A percentile compares a stretch with the other conserved stretches of the same genome.
Conservation (phyloP, 2,797 vertebrate genomes). For the Sparus aurata region DNA sequence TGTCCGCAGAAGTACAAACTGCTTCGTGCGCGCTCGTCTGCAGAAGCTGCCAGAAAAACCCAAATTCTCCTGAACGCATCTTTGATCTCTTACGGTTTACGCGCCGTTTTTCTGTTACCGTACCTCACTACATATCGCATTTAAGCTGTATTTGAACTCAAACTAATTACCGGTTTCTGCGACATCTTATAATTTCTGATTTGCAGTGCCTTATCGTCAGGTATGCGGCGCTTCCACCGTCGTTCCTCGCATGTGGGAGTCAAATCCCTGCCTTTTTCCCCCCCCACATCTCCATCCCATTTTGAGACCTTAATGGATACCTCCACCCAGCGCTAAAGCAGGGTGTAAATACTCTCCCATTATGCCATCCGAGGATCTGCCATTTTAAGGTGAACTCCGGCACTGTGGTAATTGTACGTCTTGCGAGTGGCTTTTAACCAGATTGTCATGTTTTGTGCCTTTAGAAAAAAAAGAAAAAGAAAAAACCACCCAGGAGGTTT, state of each 20-base stretch:
- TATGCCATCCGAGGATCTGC: background rate
- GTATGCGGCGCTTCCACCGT: background rate
- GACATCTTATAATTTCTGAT: background rate
- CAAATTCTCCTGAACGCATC: background rate
- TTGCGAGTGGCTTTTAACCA: conserved; percentile 34
- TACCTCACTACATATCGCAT: background rate
- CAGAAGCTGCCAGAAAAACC: background rate
- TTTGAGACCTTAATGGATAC: conserved; percentile 53
- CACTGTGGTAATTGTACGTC: conserved; percentile 44
- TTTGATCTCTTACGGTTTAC: background rate
- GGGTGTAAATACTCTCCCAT: conserved; percentile 39
- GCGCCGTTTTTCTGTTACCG: background rate
- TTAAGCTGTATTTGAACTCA: background rate
- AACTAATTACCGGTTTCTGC: background rate
- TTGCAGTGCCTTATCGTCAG: conserved; percentile 3
- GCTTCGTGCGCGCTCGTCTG: background rate
- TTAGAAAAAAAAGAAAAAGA: background rate
- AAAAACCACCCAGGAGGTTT: conserved; percentile 15
- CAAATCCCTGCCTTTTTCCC: conserved; percentile 17
- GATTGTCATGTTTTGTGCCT: conserved; percentile 5
- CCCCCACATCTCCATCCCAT: conserved; percentile 10
- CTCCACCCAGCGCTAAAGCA: conserved; percentile 11
- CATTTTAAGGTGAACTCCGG: conserved; percentile 44
- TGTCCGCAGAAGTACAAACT: background rate
- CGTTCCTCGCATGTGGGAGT: conserved; percentile 14